Evolutionary conservation across 2,797 vertebrate genomes (phyloP).

Genomic region (Halcyon smyrnensis): DNA sequence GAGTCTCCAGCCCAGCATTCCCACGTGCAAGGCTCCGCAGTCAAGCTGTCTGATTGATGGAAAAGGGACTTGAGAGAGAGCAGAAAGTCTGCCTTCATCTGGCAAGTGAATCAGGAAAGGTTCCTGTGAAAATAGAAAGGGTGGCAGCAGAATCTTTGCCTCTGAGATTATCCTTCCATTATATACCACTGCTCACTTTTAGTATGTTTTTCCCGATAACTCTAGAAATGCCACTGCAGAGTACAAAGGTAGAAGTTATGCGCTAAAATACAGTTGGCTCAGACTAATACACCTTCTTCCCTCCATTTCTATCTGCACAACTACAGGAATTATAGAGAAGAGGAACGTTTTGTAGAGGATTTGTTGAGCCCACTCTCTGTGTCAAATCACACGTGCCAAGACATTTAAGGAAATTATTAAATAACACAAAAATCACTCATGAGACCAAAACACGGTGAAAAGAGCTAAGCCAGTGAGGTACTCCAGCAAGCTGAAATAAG

Average conservation of each 20-base stretch:
- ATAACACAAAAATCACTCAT: background rate
- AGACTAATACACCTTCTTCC: background rate
- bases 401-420: constrained; percentile 1
- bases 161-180: background rate
- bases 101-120: background rate
- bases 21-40: background rate
- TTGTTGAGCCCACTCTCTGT: background rate
- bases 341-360: background rate
- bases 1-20: background rate
- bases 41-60: background rate
- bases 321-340: background rate
- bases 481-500: background rate
- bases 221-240: background rate
- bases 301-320: background rate
- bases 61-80: background rate
- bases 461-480: background rate
- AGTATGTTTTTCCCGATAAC: background rate
- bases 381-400: background rate
- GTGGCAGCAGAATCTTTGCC: background rate
- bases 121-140: background rate
- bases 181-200: background rate
- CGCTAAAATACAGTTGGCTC: background rate
- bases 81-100: background rate
- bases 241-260: background rate
- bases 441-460: background rate